Base-by-base conservation (phyloP, 2,888 invertebrate species). In the Trissolcus brochymenae region DNA sequence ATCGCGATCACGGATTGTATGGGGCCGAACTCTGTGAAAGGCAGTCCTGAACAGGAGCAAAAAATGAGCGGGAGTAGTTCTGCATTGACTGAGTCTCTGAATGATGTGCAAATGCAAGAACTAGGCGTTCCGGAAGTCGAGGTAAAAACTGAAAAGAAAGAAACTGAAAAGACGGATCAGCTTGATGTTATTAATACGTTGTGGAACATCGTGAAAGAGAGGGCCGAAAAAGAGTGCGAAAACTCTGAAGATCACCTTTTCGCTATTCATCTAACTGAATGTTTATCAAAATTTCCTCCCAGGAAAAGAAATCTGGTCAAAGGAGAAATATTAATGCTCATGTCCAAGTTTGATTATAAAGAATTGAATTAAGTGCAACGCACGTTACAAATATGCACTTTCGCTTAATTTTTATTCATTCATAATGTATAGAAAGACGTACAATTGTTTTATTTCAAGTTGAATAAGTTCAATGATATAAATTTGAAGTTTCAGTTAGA, bases 231-330 rank as follows among this genome's bases (percentile, higher is more conserved):
- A 1, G 25, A 46, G 0, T 29, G 14, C 2, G 35, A 21, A 11
- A 17, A 53, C 7, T 51, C 43, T 6, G 75, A 75, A 16, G 68
- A 75, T 35, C 41, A 67, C 0, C 43, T 75, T 14, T 75, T 75
- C 56, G 64, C 59, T 6, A 16, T 68, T 11, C 64, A 68, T 2
- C 46, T 75, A 7, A 59, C 59, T 9, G 75, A 75, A 50, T 68
- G 46, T 49, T 64, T 75, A 9, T 68, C 75, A 9, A 62, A 59
- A 49, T 75, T 64, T 64, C 75, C 75, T 0, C 68, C 75, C n/a
- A 56, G 41, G 14, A 75, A 75, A 21, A 75, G 68, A 17, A 75
- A 50, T 14, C 41, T 68, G 17, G 54, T 75, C 14, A 75, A 75
- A 64, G 75, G 75, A 0, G 75, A 75, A 64, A 68, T 75, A 49